A percentile compares a stretch with the other conserved stretches of the same genome.
phyloP scores from a whole-genome alignment of 2,797 vertebrate genomes.

The Eurystomus glaucurus region DNA sequence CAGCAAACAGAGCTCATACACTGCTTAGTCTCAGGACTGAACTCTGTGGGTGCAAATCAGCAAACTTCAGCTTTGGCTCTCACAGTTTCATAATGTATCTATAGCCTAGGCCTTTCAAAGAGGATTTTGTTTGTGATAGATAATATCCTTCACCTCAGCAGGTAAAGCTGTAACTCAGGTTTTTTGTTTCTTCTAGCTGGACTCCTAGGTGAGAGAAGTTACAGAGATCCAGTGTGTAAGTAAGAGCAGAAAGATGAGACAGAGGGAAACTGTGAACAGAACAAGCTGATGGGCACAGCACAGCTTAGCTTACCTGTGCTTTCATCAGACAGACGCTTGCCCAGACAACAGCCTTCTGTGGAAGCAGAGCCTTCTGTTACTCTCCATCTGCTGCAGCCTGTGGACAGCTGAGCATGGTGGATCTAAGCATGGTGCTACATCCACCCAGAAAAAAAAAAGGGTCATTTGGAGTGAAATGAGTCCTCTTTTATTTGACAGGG shows the following conservation, averaged over 20 bases:
- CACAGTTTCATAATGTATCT: not conserved
- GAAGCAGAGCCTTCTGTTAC: slow-evolving; percentile 64
- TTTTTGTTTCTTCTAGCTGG: slow-evolving; percentile 75
- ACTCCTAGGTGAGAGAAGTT: slow-evolving; percentile 84
- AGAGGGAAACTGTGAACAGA: not conserved
- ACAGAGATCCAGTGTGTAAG: slow-evolving; percentile 86
- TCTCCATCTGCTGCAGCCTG: slow-evolving; percentile 65
- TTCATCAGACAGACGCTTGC: slow-evolving; percentile 46
- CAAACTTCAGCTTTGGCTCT: not conserved
- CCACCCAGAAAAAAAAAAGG: slow-evolving; percentile 21
- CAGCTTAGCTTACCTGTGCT: slow-evolving; percentile 57
- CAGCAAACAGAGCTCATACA: not conserved
- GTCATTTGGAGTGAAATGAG: slow-evolving; percentile 44
- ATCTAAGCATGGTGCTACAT: slow-evolving; percentile 36
- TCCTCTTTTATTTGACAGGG: slow-evolving; percentile 40
- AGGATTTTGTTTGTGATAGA: not conserved
- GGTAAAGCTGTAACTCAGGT: not conserved
- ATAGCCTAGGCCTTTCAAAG: not conserved
- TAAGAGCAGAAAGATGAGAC: slow-evolving; percentile 44
- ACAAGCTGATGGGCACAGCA: slow-evolving; percentile 1
- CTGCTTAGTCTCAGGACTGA: not conserved
- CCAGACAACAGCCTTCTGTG: slow-evolving; percentile 60
- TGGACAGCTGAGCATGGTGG: slow-evolving; percentile 56
- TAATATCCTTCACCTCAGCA: not conserved
- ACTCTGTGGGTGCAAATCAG: not conserved